These are phyloP conservation scores for Spicauda simplicius DNA, from an alignment of 2,888 invertebrate species.

Conservation along the genomic window DNA sequence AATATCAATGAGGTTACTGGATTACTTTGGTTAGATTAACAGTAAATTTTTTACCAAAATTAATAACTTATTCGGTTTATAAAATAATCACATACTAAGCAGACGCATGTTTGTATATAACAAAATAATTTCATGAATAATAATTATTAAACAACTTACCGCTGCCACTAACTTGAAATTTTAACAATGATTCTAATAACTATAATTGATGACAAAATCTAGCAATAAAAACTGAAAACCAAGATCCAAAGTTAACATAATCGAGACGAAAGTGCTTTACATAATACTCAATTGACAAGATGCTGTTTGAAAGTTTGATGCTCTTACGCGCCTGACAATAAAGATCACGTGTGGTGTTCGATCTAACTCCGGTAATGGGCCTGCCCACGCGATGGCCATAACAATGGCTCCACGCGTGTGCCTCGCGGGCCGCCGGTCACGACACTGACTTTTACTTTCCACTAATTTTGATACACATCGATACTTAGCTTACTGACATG, in stretches of 20 bases:
- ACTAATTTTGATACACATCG: conserved; percentile 16
- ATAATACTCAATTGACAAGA: conserved; percentile 8
- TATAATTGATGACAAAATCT: background rate
- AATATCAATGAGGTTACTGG: no score
- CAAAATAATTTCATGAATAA: no score
- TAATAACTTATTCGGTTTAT: no score
- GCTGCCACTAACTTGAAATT: background rate
- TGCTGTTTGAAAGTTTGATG: background rate
- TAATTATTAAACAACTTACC: background rate
- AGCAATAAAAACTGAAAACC: background rate
- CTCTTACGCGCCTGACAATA: conserved; percentile 10
- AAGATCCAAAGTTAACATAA: background rate
- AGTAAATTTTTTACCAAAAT: no score
- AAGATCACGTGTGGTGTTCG: conserved; percentile 2
- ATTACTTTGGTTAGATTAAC: no score
- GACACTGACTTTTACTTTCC: conserved; percentile 36
- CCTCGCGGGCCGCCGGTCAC: conserved; percentile 6
- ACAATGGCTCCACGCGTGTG: conserved; percentile 7
- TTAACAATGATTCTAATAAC: background rate
- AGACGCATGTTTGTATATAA: no score
- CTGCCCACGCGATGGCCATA: conserved; percentile 12
- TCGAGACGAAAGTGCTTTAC: conserved; percentile 19
- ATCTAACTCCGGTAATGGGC: conserved; percentile 9
- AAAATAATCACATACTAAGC: no score
- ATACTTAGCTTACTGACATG: conserved; percentile 4